phyloP scores from a whole-genome alignment of 2,888 invertebrate genomes.

The Drosophila maculinotata region DNA sequence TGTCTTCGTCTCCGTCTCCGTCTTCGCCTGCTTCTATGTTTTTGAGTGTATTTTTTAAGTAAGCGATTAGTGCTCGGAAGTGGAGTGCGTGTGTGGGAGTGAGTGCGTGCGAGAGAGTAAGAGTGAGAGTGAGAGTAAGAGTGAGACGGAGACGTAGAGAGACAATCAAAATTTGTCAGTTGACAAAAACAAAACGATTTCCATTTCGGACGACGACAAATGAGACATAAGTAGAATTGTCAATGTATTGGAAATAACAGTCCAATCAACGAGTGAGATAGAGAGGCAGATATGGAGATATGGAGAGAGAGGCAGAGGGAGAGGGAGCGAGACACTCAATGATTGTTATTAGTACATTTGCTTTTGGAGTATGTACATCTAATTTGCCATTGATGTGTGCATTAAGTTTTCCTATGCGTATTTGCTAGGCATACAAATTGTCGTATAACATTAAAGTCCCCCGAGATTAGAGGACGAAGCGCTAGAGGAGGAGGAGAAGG shows the following conservation, averaged over 20 bases:
- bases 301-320: not conserved
- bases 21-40: slow-evolving; percentile 23
- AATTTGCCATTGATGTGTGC: slow-evolving; percentile 77
- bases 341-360: slow-evolving; percentile 77
- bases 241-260: slow-evolving; percentile 75
- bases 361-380: slow-evolving; percentile 74
- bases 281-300: not conserved
- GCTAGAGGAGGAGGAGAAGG: slow-evolving; percentile 1
- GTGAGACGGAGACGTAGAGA: slow-evolving; percentile 49
- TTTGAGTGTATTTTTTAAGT: slow-evolving; percentile 61
- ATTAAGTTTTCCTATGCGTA: slow-evolving; percentile 61
- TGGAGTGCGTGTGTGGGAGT: slow-evolving; percentile 4
- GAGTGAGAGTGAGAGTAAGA: slow-evolving; percentile 6
- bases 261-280: slow-evolving; percentile 61
- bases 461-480: slow-evolving; percentile 63
- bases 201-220: slow-evolving; percentile 67
- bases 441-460: slow-evolving; percentile 80
- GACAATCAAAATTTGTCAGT: slow-evolving; percentile 77
- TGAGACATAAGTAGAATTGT: slow-evolving; percentile 59
- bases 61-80: slow-evolving; percentile 66
- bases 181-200: slow-evolving; percentile 68
- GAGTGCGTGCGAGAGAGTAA: not conserved
- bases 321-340: slow-evolving; percentile 53
- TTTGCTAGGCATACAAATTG: slow-evolving; percentile 59
- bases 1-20: slow-evolving; percentile 29